Conservation (phyloP, 2,113 vertebrate genomes). For the Carassius carassius region DNA sequence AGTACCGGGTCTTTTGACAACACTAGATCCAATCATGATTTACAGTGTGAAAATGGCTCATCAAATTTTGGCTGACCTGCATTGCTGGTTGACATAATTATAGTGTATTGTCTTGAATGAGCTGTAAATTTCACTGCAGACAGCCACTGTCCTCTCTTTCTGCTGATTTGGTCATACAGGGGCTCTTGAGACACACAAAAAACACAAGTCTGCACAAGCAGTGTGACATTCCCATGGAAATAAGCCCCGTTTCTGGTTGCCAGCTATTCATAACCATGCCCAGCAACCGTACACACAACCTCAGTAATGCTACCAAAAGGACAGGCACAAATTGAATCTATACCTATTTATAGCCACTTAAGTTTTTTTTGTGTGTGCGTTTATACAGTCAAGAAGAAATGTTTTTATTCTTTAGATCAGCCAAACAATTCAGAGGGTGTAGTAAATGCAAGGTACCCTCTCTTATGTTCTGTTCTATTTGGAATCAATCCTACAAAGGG, state of each 20-base stretch:
- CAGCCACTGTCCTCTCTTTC: not conserved
- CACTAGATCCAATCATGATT: not conserved
- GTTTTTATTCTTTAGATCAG: conserved; percentile 37
- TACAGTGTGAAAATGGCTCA: not conserved
- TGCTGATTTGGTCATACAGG: not conserved
- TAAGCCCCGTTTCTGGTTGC: conserved; percentile 43
- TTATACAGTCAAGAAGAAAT: conserved; percentile 28
- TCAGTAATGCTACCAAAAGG: not conserved
- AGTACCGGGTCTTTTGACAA: no score
- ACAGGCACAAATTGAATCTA: not conserved
- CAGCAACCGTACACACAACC: not conserved
- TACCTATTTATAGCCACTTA: not conserved
- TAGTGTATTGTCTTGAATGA: not conserved
- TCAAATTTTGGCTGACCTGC: not conserved
- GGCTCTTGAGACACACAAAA: conserved; percentile 1
- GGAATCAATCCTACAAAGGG: conserved; percentile 48
- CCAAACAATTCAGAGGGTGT: not conserved
- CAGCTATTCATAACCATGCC: conserved; percentile 43
- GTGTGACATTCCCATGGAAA: conserved; percentile 42
- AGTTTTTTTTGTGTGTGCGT: conserved; percentile 36
- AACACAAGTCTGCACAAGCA: conserved; percentile 27
- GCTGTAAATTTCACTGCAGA: not conserved
- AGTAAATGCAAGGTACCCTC: not conserved
- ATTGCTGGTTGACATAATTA: not conserved
- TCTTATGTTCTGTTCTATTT: conserved; percentile 24